Evolutionary conservation across 2,113 vertebrate genomes (phyloP), one percentile per base, ranked within the genome.

Genomic region (Rhombomys opimus): DNA sequence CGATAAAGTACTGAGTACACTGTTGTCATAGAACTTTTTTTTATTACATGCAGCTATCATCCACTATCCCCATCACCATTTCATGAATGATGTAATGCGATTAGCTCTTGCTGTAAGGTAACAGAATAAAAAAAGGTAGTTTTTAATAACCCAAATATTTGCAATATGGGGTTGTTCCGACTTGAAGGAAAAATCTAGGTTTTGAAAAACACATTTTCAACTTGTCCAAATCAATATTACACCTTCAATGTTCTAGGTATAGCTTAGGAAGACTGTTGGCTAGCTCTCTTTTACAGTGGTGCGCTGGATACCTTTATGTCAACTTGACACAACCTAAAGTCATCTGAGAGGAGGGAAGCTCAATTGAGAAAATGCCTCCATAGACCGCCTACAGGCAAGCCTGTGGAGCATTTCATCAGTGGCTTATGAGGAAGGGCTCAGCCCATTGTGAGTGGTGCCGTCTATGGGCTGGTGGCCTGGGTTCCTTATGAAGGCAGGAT

Each of bases 91-190:
- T 6, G 25, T 9, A 90, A 88, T 27, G n/a, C 20, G 70, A n/a
- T 18, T 57, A 10, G 80, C 41, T 67, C 63, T 59, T 50, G 61
- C 32, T 73, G 94, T n/a, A 54, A 88, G 76, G 50, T 80, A 91
- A 96, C 30, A 4, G n/a, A 84, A 80, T 30, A 87, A 9, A 11
- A 11, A 75, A 87, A 91, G 32, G n/a, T 2, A 81, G 57, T 67
- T 76, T 93, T 65, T 63, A 32, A 9, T n/a, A 92, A 96, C 78
- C 52, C 54, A 93, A 94, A 95, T 35, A 92, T n/a, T 61, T 90
- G 10, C 35, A 89, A 20, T 25, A 76, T 46, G 38, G 23, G 32
- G 6, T 17, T 80, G 7, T 46, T 67, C 22, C 4, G 20, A 89
- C 20, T 82, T 92, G 65, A 86, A 94, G 50, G 17, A 75, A 50